phyloP scores from a whole-genome alignment of 2,113 vertebrate species.

The Salvelinus namaycush region DNA sequence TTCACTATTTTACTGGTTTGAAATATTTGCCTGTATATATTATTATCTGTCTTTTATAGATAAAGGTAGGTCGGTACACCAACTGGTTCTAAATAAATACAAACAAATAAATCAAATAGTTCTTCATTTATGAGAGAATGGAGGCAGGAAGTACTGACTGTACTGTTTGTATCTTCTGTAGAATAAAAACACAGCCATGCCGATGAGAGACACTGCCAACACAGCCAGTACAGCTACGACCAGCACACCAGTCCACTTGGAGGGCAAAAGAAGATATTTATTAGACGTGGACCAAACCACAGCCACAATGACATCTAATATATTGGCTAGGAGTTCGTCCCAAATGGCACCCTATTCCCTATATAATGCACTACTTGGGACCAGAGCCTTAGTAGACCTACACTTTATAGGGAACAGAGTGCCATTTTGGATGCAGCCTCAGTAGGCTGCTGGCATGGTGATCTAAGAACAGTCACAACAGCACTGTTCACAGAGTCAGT shows the following conservation, averaged over 20 bases:
- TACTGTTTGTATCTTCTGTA: constrained; percentile 75
- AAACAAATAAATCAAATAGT: too few relatives aligned
- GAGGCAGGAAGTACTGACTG: constrained; percentile 70
- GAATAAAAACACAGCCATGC: constrained; percentile 74
- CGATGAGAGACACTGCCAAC: constrained; percentile 64
- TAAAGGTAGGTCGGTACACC: too few relatives aligned
- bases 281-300: background rate
- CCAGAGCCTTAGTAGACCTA: background rate
- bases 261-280: constrained; percentile 12
- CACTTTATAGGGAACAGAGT: background rate
- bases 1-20: background rate
- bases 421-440: background rate
- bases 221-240: constrained; percentile 74
- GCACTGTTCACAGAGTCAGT: background rate
- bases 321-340: background rate
- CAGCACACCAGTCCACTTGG: constrained; percentile 80
- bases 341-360: background rate
- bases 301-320: background rate
- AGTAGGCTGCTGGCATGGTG: background rate
- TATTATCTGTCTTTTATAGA: too few relatives aligned
- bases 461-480: background rate
- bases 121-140: background rate
- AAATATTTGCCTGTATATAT: background rate
- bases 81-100: too few relatives aligned
- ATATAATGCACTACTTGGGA: background rate